phyloP scores from a whole-genome alignment of 2,797 vertebrate species.

The Parauchenoglanis ngamensis region DNA sequence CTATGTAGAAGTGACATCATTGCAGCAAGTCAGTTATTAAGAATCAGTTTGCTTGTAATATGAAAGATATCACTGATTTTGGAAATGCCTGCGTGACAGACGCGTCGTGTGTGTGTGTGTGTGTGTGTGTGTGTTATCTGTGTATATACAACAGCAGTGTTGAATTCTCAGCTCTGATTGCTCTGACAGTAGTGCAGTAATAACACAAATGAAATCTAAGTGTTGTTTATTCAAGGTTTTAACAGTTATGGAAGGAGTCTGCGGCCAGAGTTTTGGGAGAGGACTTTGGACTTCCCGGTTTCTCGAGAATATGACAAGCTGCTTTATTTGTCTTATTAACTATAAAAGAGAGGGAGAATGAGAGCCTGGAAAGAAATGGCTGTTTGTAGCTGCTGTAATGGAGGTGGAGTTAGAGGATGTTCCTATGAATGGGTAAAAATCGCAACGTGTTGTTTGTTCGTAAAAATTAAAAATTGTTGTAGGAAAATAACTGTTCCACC shows the following conservation, averaged over 20 bases:
- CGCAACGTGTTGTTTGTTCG: neutral
- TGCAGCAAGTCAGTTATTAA: neutral
- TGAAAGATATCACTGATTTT: neutral
- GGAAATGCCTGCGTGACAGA: neutral
- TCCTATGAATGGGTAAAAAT: neutral
- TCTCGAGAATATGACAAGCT: neutral
- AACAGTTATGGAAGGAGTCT: neutral
- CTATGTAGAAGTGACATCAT: neutral
- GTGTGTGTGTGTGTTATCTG: neutral
- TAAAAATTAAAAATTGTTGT: neutral
- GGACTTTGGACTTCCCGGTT: neutral
- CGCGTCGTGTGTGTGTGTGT: neutral
- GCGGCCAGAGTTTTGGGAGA: neutral
- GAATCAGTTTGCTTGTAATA: neutral
- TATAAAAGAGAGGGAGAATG: neutral
- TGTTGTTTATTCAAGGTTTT: no score
- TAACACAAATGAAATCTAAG: no score
- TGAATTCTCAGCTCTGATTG: conserved; percentile 1
- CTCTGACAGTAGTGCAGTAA: neutral
- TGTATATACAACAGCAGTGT: neutral
- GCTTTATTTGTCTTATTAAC: neutral
- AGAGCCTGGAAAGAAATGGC: neutral
- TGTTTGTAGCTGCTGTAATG: neutral
- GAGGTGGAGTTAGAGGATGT: no score
- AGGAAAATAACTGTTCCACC: neutral